phyloP scores from a whole-genome alignment of 2,113 vertebrate genomes.

The Tetrax tetrax region DNA sequence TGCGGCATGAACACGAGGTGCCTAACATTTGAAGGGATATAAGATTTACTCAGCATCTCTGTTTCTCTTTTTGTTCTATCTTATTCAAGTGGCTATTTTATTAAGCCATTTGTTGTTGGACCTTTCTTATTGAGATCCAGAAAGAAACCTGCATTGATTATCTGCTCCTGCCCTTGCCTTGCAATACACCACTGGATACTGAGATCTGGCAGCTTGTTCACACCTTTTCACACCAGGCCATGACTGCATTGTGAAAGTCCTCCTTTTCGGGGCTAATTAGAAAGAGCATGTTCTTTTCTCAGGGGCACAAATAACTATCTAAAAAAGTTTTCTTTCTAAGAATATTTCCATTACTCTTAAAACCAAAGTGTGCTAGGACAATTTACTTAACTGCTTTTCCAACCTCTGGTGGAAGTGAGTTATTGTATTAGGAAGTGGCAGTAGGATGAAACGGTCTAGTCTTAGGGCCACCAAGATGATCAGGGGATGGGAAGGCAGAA shows the following conservation, averaged over 20 bases:
- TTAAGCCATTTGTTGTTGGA: not conserved
- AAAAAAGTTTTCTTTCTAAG: not conserved
- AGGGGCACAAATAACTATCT: not conserved
- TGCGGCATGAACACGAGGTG: rapidly evolving
- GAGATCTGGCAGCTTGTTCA: not conserved
- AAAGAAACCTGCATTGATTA: not conserved
- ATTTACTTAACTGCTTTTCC: not conserved
- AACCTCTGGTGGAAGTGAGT: not conserved
- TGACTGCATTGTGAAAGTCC: not conserved
- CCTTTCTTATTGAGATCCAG: not conserved
- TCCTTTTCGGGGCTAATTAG: not conserved
- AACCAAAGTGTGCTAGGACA: not conserved
- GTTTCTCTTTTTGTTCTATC: not conserved
- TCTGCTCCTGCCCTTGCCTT: not conserved
- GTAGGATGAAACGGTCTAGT: not conserved
- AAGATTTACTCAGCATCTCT: not conserved
- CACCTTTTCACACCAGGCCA: not conserved
- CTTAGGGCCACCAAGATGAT: not conserved
- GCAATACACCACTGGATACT: not conserved
- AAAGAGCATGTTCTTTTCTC: not conserved
- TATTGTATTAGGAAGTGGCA: not conserved
- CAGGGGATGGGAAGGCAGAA: not conserved
- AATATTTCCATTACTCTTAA: not conserved
- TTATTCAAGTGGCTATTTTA: not conserved
- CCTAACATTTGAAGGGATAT: not conserved